Evolutionary conservation across 2,888 invertebrate species (phyloP).

Genomic region (Trachelus tabidus): DNA sequence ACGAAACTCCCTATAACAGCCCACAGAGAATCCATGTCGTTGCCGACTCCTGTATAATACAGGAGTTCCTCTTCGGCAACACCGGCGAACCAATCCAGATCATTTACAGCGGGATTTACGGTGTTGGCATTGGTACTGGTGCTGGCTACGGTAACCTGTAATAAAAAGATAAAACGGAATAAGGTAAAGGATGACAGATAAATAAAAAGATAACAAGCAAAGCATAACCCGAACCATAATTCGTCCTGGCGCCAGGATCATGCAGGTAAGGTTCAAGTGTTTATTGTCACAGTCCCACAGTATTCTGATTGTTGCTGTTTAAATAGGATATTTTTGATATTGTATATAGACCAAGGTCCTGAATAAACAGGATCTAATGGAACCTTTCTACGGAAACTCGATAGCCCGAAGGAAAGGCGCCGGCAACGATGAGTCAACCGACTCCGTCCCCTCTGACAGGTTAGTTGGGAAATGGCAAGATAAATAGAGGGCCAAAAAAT

Average conservation of each 20-base stretch:
- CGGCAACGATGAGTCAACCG: constrained; percentile 15
- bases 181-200: neutral
- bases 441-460: neutral
- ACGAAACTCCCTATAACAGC: constrained; percentile 69
- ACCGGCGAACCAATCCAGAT: constrained; percentile 64
- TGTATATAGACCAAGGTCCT: constrained; percentile 22
- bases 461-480: constrained; percentile 28
- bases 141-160: constrained; percentile 51
- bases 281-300: neutral
- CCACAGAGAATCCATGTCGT: constrained; percentile 62
- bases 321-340: neutral
- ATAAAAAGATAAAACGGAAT: constrained; percentile 18
- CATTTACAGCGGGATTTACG: constrained; percentile 55
- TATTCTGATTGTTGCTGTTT: neutral
- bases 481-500: constrained; percentile 25
- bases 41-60: constrained; percentile 59
- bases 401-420: constrained; percentile 12
- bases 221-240: neutral
- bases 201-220: neutral
- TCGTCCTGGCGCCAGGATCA: neutral
- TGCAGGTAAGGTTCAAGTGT: neutral
- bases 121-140: constrained; percentile 43
- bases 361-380: constrained; percentile 36
- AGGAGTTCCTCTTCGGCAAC: constrained; percentile 62
- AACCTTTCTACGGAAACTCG: constrained; percentile 9